Base-by-base conservation (phyloP, 2,797 vertebrate species). In the Hemitrygon akajei region DNA sequence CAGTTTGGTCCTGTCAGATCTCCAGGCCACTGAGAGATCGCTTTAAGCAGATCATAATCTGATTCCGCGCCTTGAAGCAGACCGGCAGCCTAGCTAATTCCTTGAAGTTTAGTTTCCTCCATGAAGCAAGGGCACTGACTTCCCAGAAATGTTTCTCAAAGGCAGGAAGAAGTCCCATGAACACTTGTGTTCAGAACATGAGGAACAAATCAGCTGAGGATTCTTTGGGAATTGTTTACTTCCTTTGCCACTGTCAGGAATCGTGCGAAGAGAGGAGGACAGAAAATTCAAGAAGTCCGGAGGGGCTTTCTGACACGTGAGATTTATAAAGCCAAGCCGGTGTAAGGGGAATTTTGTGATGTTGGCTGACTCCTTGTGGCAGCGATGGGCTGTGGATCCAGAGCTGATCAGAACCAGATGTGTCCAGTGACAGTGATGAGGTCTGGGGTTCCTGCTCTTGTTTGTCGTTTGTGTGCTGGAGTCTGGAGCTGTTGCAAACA, bases 371-470 rank as follows among this genome's bases (percentile, higher is more conserved):
- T 37, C 60, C 20, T 89, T 66, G 34, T 60, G 69, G 34, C 22
- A 1, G 9, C 1, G 63, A 0, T 66, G 63, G 71, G 71, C 20
- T 69, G 84, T 18, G 30, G 58, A 63, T 18, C 84, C 84, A 66
- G 1, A 27, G 7, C 20, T 34, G n/a, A 89, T 89, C 86, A n/a
- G 86, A 89, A 69, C 60, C 86, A 89, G 86, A 89, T 89, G 86
- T 66, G 66, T 6, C n/a, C 60, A 69, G 84, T 10, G 16, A 63
- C 14, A 0, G 58, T 10, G 63, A 60, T 66, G 60, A 18, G 20
- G 63, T 34, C 86, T 69, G 86, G 18, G 66, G 86, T 89, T 22
- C 22, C 60, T 69, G 60, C 20, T 73, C 60, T 89, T 34, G 20
- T 12, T 87, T 30, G 5, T 20, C 4, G 47, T 47, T 47, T 47